phyloP scores from a whole-genome alignment of 2,888 invertebrate species.

The Gymnoscelis rufifasciata region DNA sequence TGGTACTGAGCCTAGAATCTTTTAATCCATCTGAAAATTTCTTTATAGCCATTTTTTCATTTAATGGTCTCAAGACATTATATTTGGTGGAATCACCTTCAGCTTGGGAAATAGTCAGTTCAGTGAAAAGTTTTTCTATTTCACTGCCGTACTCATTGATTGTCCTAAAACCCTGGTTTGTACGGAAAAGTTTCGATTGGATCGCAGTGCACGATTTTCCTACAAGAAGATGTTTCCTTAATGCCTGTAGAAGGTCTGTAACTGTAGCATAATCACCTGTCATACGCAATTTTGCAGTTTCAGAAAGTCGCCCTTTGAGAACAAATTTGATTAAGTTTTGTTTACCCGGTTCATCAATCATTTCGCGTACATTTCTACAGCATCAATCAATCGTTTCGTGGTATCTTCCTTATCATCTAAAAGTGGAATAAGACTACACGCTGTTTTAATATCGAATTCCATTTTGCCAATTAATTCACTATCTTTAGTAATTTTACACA shows the following conservation, averaged over 20 bases:
- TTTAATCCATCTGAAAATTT: no score
- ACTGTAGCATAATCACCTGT: neutral
- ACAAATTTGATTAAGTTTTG: neutral
- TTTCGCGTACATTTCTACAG: neutral
- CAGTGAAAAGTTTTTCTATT: no score
- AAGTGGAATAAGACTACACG: neutral
- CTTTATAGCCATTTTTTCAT: no score
- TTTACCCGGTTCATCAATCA: neutral
- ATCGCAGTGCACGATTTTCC: neutral
- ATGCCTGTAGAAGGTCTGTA: neutral
- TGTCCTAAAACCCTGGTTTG: no score
- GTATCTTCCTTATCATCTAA: neutral
- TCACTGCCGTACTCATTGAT: no score
- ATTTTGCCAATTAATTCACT: no score
- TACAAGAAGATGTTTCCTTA: neutral
- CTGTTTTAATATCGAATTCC: neutral
- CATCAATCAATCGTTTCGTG: neutral
- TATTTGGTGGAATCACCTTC: no score
- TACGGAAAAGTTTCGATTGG: neutral
- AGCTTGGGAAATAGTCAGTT: no score
- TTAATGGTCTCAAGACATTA: no score
- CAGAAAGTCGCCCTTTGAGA: neutral
- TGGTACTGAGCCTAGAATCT: no score
- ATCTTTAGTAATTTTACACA: no score
- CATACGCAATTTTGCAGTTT: neutral